phyloP scores from a whole-genome alignment of 2,888 invertebrate genomes.

The Drosophila falleni region DNA sequence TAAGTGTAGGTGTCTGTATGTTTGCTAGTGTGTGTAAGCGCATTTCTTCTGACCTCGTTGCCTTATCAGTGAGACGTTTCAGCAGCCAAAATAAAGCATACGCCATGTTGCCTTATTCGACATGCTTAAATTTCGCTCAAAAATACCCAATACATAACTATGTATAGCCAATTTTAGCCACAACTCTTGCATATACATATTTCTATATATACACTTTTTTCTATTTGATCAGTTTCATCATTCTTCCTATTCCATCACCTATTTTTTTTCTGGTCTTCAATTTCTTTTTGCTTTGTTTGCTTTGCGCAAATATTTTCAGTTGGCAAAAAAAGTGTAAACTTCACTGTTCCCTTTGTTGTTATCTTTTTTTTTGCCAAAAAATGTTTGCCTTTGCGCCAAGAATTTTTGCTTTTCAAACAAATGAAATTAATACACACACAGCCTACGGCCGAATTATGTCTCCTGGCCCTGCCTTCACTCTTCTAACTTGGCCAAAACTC shows the following conservation, averaged over 20 bases:
- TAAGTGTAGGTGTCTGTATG: conserved; percentile 7
- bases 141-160: no score
- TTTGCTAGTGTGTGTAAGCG: conserved; percentile 31
- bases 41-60: conserved; percentile 40
- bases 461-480: background rate
- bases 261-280: background rate
- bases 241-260: background rate
- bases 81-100: conserved; percentile 39
- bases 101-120: conserved; percentile 43
- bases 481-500: conserved; percentile 18
- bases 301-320: conserved; percentile 41
- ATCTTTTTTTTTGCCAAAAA: conserved; percentile 5
- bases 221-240: background rate
- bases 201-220: background rate
- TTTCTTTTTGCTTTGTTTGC: conserved; percentile 34
- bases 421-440: conserved; percentile 30
- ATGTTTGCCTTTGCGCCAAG: conserved; percentile 7
- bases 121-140: conserved; percentile 2
- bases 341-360: conserved; percentile 22
- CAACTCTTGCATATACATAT: background rate
- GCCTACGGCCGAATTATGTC: conserved; percentile 1
- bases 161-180: background rate
- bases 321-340: conserved; percentile 36
- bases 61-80: conserved; percentile 37
- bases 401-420: conserved; percentile 26